phyloP scores from a whole-genome alignment of 2,888 invertebrate genomes.

The Caenorhabditis wallacei region DNA sequence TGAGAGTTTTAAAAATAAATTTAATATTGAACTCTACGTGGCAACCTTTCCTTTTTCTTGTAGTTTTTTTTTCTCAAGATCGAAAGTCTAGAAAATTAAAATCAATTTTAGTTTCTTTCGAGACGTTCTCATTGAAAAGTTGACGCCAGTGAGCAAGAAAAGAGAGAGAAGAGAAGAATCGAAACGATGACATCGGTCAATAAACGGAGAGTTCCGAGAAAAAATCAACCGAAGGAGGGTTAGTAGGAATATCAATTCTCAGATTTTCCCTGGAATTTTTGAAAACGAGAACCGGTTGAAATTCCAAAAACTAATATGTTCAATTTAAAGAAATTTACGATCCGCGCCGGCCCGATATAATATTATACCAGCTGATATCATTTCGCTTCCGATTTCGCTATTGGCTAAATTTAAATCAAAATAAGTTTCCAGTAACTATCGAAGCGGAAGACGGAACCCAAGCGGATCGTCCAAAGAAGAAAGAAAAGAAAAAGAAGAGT shows the following conservation, averaged over 20 bases:
- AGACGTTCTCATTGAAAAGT: conserved; percentile 16
- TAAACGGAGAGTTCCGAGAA: conserved; percentile 33
- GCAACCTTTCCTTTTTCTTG: too few species aligned
- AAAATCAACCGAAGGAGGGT: conserved; percentile 17
- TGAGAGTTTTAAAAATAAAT: not conserved
- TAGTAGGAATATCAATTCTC: not conserved
- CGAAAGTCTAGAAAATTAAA: too few species aligned
- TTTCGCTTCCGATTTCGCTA: not conserved
- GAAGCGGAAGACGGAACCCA: conserved; percentile 61
- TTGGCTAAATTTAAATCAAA: too few species aligned
- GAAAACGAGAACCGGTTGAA: too few species aligned
- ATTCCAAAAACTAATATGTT: too few species aligned
- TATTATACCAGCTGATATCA: not conserved
- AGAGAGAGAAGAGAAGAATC: too few species aligned
- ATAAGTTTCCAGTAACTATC: conserved; percentile 9
- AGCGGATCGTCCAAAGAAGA: conserved; percentile 61
- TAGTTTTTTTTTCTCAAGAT: too few species aligned
- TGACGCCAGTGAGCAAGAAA: conserved; percentile 22
- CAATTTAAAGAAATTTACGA: too few species aligned
- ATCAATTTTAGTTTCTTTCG: too few species aligned
- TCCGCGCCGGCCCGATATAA: too few species aligned
- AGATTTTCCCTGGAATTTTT: not conserved
- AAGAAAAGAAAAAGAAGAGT: conserved; percentile 11
- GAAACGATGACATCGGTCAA: conserved; percentile 41
- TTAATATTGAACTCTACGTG: too few species aligned